Base-by-base conservation (phyloP, 2,888 invertebrate species). In the Dynastes hyllus region DNA sequence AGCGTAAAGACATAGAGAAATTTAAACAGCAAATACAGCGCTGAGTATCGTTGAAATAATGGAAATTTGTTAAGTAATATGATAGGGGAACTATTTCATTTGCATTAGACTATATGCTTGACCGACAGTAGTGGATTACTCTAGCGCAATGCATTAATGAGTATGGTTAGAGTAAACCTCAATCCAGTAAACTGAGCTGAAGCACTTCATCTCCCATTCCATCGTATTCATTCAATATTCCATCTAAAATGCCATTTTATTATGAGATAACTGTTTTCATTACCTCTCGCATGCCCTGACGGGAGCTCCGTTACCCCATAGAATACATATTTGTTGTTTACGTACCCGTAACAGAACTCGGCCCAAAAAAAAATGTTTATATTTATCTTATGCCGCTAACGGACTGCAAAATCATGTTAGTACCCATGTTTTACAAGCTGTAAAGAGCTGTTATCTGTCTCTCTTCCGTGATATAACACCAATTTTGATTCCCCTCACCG, bases 81-180 rank as follows among this genome's bases (percentile, higher is more conserved):
- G 71, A 71, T 73, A 63, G 80, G 77, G 71, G 76, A 81, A 80
- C 81, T 65, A 79, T 81, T 81, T 79, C 81, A 81, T 81, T 81
- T 81, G 80, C 81, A 81, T 81, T 80, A 80, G 79, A 78, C 71
- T 80, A 45, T 78, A 80, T 78, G 81, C 80, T 81, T 80, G 80
- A 81, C 81, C 81, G 80, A 78, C 78, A 79, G 79, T 76, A 71
- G 67, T 65, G 81, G 81, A 81, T 81, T 81, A 80, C 80, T 76
- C 55, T 67, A 78, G 81, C 81, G 78, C 79, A 80, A 79, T 80
- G 81, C 81, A 81, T 81, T 81, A 81, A 81, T 81, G 81, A 81
- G 80, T 80, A 79, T 80, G 78, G 79, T 79, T 79, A 79, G 78
- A 76, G 77, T 80, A 78, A 78, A 80, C 81, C 79, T 81, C 81